A percentile compares a stretch with the other conserved stretches of the same genome.
Evolutionary conservation across 2,797 vertebrate species (phyloP).

Genomic region (Lithobates pipiens): DNA sequence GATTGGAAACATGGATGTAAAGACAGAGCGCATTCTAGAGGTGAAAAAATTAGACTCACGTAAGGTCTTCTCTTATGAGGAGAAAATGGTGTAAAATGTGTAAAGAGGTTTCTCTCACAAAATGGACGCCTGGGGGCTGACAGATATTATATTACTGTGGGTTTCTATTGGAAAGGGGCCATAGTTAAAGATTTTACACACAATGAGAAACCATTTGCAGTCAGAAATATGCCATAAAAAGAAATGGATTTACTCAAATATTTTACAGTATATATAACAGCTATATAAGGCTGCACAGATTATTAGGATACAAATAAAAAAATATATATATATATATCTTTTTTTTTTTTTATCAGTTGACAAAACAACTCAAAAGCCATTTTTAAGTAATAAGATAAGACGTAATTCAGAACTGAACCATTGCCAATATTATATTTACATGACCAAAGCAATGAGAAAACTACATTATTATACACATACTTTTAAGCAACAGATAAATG

Average conservation of each 20-base stretch:
- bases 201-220: not conserved
- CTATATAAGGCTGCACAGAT: too few species aligned
- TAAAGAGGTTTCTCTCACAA: slow-evolving; percentile 24
- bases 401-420: too few species aligned
- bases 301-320: too few species aligned
- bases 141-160: slow-evolving; percentile 26
- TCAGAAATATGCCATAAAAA: not conserved
- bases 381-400: too few species aligned
- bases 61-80: not conserved
- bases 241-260: not conserved
- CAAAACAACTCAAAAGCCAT: too few species aligned
- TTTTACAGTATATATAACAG: too few species aligned
- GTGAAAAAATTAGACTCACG: not conserved
- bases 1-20: not conserved
- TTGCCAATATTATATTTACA: too few species aligned
- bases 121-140: slow-evolving; percentile 30
- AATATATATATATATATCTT: too few species aligned
- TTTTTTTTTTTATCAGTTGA: too few species aligned
- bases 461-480: not conserved
- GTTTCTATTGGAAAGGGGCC: slow-evolving; percentile 8
- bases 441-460: not conserved
- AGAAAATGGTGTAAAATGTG: slow-evolving; percentile 32
- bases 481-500: too few species aligned
- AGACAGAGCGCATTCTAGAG: not conserved
- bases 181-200: not conserved